Evolutionary conservation across 2,888 invertebrate species (phyloP).

Genomic region (Chouioia cunea): DNA sequence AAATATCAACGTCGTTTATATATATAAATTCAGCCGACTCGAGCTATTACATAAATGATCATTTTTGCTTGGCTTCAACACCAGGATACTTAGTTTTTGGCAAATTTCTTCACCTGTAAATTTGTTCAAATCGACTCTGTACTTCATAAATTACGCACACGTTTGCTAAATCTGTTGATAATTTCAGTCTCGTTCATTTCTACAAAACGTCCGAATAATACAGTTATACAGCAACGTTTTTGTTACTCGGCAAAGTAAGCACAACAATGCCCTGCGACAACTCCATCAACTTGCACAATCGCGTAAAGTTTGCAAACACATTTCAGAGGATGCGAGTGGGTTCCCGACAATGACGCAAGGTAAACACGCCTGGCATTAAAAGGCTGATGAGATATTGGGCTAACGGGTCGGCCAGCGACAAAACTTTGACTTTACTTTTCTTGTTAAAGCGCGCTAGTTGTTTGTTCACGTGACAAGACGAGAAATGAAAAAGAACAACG

Average conservation of each 20-base stretch:
- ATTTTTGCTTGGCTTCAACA: constrained; percentile 53
- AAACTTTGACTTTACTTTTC: constrained; percentile 30
- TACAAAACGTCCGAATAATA: no score
- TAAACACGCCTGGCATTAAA: constrained; percentile 5
- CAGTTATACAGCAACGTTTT: no score
- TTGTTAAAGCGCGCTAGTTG: constrained; percentile 34
- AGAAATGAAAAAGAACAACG: no score
- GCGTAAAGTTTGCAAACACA: no score
- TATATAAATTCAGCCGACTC: constrained; percentile 50
- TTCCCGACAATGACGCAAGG: background rate
- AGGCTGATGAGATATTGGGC: constrained; percentile 11
- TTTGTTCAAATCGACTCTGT: constrained; percentile 49
- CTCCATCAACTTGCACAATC: no score
- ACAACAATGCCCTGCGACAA: no score
- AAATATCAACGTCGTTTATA: constrained; percentile 40
- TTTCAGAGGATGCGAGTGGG: no score
- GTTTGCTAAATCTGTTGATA: constrained; percentile 10
- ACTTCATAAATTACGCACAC: constrained; percentile 27
- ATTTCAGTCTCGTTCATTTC: no score
- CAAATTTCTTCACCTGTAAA: constrained; percentile 51
- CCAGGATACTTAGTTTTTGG: constrained; percentile 39
- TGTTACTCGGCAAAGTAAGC: constrained; percentile 6
- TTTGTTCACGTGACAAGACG: constrained; percentile 29
- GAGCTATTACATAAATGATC: constrained; percentile 62
- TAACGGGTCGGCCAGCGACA: constrained; percentile 26